phyloP scores from a whole-genome alignment of 2,797 vertebrate species.

The Ptychadena robeensis region DNA sequence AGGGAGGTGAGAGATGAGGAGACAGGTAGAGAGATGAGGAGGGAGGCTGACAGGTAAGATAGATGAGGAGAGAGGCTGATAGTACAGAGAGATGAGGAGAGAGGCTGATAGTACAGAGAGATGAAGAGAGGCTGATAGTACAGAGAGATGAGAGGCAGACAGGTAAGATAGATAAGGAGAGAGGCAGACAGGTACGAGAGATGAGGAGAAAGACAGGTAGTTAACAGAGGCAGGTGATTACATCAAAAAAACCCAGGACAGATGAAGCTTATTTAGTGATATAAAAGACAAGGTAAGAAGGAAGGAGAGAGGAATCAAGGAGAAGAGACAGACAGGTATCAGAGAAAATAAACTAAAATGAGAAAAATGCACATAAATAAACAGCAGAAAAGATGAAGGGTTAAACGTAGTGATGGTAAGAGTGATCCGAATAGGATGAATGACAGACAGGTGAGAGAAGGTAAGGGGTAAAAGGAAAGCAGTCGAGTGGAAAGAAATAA shows the following conservation, averaged over 20 bases:
- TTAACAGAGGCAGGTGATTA: too few species aligned
- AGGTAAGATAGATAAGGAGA: neutral
- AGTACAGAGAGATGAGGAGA: neutral
- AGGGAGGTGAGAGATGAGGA: neutral
- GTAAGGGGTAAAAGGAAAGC: slow-evolving; percentile 11
- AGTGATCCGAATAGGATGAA: neutral
- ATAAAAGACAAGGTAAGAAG: too few species aligned
- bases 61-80: neutral
- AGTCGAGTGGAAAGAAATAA: slow-evolving; percentile 26
- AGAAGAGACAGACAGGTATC: too few species aligned
- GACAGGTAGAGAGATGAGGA: neutral
- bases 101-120: neutral
- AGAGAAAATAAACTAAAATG: neutral
- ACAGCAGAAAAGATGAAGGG: neutral
- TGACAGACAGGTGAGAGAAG: neutral
- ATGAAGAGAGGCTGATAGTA: neutral
- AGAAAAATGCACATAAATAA: neutral
- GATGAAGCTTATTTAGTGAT: too few species aligned
- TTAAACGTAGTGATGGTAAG: neutral
- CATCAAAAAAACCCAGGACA: too few species aligned
- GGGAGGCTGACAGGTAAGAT: neutral
- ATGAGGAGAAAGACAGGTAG: neutral
- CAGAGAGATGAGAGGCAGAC: neutral
- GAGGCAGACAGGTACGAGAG: neutral
- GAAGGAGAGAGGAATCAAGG: too few species aligned